These are phyloP conservation scores for Ischnura elegans DNA, from an alignment of 2,888 invertebrate genomes.

Conservation along the genomic window DNA sequence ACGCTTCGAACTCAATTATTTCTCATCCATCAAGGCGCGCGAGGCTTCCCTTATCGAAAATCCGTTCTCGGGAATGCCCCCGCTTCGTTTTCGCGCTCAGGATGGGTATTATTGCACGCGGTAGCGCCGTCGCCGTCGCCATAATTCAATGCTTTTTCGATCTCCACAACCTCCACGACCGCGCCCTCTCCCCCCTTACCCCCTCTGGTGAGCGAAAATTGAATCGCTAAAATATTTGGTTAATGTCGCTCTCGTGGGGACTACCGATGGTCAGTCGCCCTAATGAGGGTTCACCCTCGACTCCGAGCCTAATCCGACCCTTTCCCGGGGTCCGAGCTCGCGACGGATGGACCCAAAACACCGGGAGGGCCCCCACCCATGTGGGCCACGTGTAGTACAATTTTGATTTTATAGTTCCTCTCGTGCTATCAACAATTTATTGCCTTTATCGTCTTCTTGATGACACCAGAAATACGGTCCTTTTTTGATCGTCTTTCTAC, in stretches of 20 bases:
- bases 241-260: no score
- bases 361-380: no score
- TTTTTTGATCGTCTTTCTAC: no score
- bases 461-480: no score
- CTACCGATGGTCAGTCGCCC: no score
- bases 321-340: background rate
- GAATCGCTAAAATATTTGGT: background rate
- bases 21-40: background rate
- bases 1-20: background rate
- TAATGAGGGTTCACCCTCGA: no score
- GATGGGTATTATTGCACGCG: background rate
- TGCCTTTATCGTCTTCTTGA: no score
- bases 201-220: background rate
- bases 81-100: background rate
- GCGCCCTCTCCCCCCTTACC: background rate
- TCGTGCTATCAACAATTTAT: no score
- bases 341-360: no score
- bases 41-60: background rate
- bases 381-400: no score
- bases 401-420: no score
- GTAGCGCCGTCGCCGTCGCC: background rate
- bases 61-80: background rate
- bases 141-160: constrained; percentile 30
- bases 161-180: background rate
- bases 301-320: no score